Evolutionary conservation across 2,797 vertebrate species (phyloP), one percentile per base, ranked within the genome.

Genomic region (Poecile montanus): DNA sequence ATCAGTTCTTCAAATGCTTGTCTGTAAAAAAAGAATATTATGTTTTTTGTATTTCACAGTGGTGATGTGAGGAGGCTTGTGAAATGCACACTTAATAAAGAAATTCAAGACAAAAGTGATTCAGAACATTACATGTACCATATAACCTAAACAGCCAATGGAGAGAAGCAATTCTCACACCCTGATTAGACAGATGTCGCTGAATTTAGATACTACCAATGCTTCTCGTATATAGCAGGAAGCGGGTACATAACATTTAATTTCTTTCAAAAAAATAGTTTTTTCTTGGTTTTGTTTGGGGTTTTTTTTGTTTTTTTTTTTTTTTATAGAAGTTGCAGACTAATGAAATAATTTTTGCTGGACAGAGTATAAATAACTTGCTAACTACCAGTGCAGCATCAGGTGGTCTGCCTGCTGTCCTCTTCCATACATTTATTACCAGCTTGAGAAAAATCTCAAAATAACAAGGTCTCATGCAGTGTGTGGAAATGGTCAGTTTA

Each of bases 111-210:
- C 38, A 23, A 47, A 82, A 75, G 9, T 20, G 7, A 38, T 66
- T 77, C 16, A 77, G 65, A 87, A 57, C 22, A 54, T 29, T 53
- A 10, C 12, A 40, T 1, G 4, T 47, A 40, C 23, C 17, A 12
- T 23, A n/a, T 34, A 65, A 51, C 13, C 21, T 47, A 38, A 13
- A 16, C 16, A 68, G 11, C 7, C 42, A 51, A 20, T 4, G 27
- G 8, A 79, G 10, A 71, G 27, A 72, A 88, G 29, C 16, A 87
- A 67, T 36, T 11, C 27, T 58, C 38, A 40, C 9, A n/a, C 6
- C 8, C 53, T 27, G 9, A 56, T n/a, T 17, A 65, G 27, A n/a
- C 7, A 32, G 36, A 1, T 1, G 0, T 12, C 20, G 14, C 6
- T 76, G 44, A 45, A 70, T 54, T 91, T 66, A 66, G 19, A 42